Conservation (phyloP, 2,113 vertebrate genomes). For the Ochotona princeps region DNA sequence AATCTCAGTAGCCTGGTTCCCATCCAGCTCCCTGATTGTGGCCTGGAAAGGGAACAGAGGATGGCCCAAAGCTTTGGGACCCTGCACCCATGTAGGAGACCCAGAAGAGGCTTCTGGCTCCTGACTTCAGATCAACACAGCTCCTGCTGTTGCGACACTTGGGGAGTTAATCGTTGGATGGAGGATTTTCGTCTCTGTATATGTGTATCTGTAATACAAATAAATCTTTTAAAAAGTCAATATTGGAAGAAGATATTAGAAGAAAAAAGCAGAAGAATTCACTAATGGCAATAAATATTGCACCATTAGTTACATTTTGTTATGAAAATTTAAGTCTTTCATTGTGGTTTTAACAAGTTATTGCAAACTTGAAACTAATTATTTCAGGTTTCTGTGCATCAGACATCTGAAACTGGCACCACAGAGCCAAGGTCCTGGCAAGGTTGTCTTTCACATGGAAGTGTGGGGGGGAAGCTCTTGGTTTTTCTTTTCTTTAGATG, state of each 20-base stretch:
- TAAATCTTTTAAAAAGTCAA: too few relatives aligned
- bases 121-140: too few relatives aligned
- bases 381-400: background rate
- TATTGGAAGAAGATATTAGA: background rate
- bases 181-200: too few relatives aligned
- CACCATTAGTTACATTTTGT: accelerated
- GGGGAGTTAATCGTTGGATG: too few relatives aligned
- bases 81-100: too few relatives aligned
- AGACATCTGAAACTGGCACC: background rate
- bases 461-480: background rate
- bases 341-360: background rate
- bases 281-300: too few relatives aligned
- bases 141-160: background rate
- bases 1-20: too few relatives aligned
- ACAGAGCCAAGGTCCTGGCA: background rate
- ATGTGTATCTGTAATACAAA: too few relatives aligned
- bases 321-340: background rate
- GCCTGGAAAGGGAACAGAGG: too few relatives aligned
- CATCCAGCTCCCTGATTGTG: too few relatives aligned
- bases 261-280: background rate
- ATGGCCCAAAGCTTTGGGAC: too few relatives aligned
- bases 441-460: background rate
- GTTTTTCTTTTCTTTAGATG: background rate
- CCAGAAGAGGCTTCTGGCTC: too few relatives aligned
- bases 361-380: background rate